Percentiles rank a stretch among this genome's conserved stretches.
Conservation (phyloP, 2,797 vertebrate genomes). For the Nothura maculosa region DNA sequence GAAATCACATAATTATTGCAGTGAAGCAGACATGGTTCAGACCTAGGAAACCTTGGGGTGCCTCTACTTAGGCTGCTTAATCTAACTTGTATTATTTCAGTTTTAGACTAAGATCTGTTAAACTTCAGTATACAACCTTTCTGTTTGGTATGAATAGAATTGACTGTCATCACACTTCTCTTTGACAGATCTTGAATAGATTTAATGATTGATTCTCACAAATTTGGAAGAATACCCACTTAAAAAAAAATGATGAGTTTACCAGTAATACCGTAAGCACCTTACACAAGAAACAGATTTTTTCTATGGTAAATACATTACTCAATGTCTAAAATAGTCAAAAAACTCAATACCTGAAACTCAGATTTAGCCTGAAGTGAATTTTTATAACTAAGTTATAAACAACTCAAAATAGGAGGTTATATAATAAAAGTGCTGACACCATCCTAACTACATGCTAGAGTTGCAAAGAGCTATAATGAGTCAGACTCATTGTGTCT, state of each 20-base stretch:
- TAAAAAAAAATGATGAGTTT: background rate
- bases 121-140: background rate
- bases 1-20: too few species aligned
- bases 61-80: background rate
- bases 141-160: background rate
- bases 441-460: background rate
- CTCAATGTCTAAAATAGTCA: background rate
- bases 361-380: slow-evolving; percentile 39
- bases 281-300: background rate
- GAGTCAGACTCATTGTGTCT: slow-evolving; percentile 47
- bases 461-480: slow-evolving; percentile 36
- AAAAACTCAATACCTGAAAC: background rate
- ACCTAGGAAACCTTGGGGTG: too few species aligned
- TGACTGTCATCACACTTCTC: background rate
- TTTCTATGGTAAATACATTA: background rate
- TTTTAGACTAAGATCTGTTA: background rate
- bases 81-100: background rate
- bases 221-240: background rate
- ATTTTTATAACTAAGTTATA: slow-evolving; percentile 51
- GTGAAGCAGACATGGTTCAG: too few species aligned
- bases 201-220: background rate
- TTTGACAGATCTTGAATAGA: background rate
- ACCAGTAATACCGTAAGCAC: background rate
- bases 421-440: slow-evolving; percentile 60
- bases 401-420: slow-evolving; percentile 38